phyloP scores from a whole-genome alignment of 2,888 invertebrate species.

The Apamea epomidion region DNA sequence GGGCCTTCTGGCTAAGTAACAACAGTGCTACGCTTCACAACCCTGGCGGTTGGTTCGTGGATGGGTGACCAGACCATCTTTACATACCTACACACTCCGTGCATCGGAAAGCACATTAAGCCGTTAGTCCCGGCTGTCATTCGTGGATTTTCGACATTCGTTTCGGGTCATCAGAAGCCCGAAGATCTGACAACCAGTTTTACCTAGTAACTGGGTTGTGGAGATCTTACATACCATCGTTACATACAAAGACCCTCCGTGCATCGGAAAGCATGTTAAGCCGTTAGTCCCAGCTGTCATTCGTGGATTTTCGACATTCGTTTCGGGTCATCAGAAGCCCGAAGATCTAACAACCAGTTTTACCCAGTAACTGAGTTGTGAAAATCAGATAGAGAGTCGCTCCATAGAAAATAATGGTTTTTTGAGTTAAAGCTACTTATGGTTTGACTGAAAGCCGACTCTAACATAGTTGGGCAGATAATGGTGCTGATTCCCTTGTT shows the following conservation, averaged over 20 bases:
- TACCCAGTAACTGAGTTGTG: too few species aligned
- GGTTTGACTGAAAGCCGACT: not conserved
- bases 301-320: not conserved
- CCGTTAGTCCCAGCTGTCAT: not conserved
- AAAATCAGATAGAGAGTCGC: too few species aligned
- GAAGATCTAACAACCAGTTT: not conserved
- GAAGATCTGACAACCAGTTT: not conserved
- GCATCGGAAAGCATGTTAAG: too few species aligned
- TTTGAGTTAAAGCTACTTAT: not conserved
- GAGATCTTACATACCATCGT: too few species aligned
- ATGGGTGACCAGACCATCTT: not conserved
- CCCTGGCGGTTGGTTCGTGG: not conserved
- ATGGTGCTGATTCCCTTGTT: too few species aligned
- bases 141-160: not conserved
- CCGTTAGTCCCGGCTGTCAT: not conserved
- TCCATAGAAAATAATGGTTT: not conserved
- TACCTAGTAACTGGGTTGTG: too few species aligned
- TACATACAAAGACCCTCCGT: not conserved
- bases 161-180: not conserved
- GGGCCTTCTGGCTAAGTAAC: not conserved
- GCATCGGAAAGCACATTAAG: too few species aligned
- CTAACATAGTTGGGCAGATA: not conserved
- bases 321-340: not conserved
- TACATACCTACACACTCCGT: not conserved
- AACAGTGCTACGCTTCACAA: not conserved